Base-by-base conservation (phyloP, 1,140 invertebrate species). In the Psix sp. region DNA sequence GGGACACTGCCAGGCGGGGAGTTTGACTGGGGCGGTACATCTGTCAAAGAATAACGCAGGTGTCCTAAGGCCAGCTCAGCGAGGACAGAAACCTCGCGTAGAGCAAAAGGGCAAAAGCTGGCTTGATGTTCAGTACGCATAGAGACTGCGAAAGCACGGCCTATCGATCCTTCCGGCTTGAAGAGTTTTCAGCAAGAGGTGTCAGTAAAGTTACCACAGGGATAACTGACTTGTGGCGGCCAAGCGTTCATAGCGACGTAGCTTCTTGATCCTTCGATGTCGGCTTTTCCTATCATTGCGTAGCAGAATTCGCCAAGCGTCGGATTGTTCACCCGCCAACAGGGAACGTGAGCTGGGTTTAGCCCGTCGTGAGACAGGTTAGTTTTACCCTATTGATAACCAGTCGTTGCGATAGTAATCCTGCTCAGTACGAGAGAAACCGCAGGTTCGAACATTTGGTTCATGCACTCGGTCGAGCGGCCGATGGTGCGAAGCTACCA, bases 331-430 rank as follows among this genome's bases (percentile, higher is more conserved):
- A 79, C 77, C 77, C 77, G 77, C 79, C 59, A 79, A 79, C 74
- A 81, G 80, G 80, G 76, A 81, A 80, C 80, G 80, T 81, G 91
- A 92, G 91, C 91, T 92, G 90, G 91, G 91, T 91, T 93, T 92
- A 92, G 91, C 92, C 90, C 90, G 90, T 92, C 91, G 90, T 91
- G 90, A 92, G 91, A 92, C 90, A 92, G 91, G 91, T 92, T 93
- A 92, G 91, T 92, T 92, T 92, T 92, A 83, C 80, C 78, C 82
- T 83, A 81, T 79, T 83, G 80, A 81, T 83, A 86, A 84, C 82
- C 70, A 43, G 83, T 88, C 85, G 84, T 88, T 86, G 87, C 87
- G 80, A 88, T 90, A 90, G 88, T 90, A 91, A 89, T 90, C 87
- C 89, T 88, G 87, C 90, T 88, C 88, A 89, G 89, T 88, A 89